phyloP scores from a whole-genome alignment of 2,888 invertebrate genomes.

The Clusia tigrina region DNA sequence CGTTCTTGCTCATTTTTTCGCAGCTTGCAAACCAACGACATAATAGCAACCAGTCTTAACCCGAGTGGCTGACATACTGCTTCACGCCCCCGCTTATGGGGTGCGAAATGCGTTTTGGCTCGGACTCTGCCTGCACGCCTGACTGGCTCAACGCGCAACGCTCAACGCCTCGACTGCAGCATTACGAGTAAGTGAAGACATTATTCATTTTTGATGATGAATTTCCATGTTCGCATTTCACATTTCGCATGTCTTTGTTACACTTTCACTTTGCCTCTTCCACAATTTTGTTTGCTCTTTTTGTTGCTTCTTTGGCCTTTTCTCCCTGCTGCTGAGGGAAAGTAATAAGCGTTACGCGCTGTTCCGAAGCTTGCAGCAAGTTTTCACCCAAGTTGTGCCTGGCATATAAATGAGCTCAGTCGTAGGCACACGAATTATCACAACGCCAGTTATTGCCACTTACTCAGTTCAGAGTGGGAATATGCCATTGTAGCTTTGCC shows the following conservation, averaged over 20 bases:
- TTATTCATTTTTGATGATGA: slow-evolving; percentile 63
- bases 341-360: slow-evolving; percentile 56
- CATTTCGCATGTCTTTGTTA: slow-evolving; percentile 47
- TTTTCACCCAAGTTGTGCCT: slow-evolving; percentile 50
- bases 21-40: not conserved
- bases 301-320: not conserved
- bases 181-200: slow-evolving; percentile 61
- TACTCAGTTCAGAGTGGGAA: too few species aligned
- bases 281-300: not conserved
- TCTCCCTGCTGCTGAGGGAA: not conserved
- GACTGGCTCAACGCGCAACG: not conserved
- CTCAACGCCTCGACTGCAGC: slow-evolving; percentile 18
- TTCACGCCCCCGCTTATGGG: slow-evolving; percentile 53
- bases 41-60: not conserved
- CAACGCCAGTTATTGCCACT: too few species aligned
- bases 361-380: slow-evolving; percentile 38
- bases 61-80: slow-evolving; percentile 31
- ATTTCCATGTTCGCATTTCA: slow-evolving; percentile 60
- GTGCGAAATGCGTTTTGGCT: slow-evolving; percentile 48
- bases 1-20: too few species aligned
- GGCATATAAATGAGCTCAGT: slow-evolving; percentile 56
- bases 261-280: not conserved
- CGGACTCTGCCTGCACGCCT: not conserved
- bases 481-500: too few species aligned
- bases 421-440: too few species aligned